Conservation (phyloP, 53 echinoderm and acorn worm genomes). For the Luidia sarsii region DNA sequence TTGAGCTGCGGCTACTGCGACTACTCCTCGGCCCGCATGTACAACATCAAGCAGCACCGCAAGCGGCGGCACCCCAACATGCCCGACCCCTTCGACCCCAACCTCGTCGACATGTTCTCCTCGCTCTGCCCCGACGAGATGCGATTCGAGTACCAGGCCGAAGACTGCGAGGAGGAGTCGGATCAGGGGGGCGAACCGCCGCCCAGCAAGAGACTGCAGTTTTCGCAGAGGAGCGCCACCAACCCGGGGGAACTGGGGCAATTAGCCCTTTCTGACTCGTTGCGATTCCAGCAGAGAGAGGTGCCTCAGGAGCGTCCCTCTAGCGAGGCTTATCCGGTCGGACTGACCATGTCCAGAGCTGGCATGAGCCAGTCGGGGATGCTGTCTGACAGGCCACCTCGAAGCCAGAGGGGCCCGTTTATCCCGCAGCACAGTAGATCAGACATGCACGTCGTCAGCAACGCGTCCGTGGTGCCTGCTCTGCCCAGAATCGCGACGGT, state of each 20-base stretch:
- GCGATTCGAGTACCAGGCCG: slow-evolving; percentile 11
- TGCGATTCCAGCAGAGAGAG: background rate
- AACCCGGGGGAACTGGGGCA: background rate
- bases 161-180: background rate
- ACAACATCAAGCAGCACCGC: slow-evolving; percentile 51
- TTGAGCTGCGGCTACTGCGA: slow-evolving; percentile 51
- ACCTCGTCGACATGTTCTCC: slow-evolving; percentile 19
- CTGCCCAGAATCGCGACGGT: slow-evolving; percentile 41
- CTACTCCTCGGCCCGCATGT: slow-evolving; percentile 32
- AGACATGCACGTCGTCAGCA: background rate
- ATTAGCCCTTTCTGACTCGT: background rate
- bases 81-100: slow-evolving; percentile 45
- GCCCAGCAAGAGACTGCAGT: background rate
- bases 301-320: background rate
- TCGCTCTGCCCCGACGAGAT: slow-evolving; percentile 6
- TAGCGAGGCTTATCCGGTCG: slow-evolving; percentile 18
- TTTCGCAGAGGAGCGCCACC: slow-evolving; percentile 5
- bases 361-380: background rate
- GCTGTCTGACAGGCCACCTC: background rate
- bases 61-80: slow-evolving; percentile 43
- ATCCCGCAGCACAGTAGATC: background rate
- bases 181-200: background rate
- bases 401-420: background rate
- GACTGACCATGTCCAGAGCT: slow-evolving; percentile 16
- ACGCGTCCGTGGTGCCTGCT: background rate